Percentiles rank a stretch among this genome's conserved stretches.
phyloP scores from a whole-genome alignment of 1,140 invertebrate species.

The Drosophila serrata region DNA sequence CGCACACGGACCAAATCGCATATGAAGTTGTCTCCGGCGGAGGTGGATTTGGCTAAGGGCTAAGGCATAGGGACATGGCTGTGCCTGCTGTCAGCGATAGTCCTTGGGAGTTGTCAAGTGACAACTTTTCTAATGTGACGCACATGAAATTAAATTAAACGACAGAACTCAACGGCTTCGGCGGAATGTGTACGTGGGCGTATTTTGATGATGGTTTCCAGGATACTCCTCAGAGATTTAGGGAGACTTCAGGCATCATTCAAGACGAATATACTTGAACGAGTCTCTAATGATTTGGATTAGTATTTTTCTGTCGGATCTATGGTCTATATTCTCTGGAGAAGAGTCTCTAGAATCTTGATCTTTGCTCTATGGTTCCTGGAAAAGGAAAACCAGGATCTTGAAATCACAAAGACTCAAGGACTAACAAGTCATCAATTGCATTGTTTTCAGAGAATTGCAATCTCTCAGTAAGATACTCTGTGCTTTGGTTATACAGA shows the following conservation, averaged over 20 bases:
- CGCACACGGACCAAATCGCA: constrained; percentile 57
- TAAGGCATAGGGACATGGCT: background rate
- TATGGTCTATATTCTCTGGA: background rate
- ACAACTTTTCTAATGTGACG: constrained; percentile 59
- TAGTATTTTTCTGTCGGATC: background rate
- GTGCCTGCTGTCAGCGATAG: constrained; percentile 45
- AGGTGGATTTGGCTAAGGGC: constrained; percentile 14
- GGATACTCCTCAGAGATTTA: background rate
- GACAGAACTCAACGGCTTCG: constrained; percentile 71
- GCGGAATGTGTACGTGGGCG: constrained; percentile 1
- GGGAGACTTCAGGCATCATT: background rate
- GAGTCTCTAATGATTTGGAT: too few species aligned
- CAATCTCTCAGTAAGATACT: background rate
- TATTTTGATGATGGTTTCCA: background rate
- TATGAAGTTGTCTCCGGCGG: constrained; percentile 68
- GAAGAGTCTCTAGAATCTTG: background rate
- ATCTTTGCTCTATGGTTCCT: background rate
- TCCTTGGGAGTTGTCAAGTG: constrained; percentile 39
- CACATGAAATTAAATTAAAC: constrained; percentile 79
- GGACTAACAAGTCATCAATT: background rate
- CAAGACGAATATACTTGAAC: background rate
- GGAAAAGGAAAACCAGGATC: background rate
- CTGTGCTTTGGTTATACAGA: background rate
- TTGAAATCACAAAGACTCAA: too few species aligned
- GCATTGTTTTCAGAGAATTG: too few species aligned